phyloP scores from a whole-genome alignment of 2,888 invertebrate genomes.

The Patella pellucida region DNA sequence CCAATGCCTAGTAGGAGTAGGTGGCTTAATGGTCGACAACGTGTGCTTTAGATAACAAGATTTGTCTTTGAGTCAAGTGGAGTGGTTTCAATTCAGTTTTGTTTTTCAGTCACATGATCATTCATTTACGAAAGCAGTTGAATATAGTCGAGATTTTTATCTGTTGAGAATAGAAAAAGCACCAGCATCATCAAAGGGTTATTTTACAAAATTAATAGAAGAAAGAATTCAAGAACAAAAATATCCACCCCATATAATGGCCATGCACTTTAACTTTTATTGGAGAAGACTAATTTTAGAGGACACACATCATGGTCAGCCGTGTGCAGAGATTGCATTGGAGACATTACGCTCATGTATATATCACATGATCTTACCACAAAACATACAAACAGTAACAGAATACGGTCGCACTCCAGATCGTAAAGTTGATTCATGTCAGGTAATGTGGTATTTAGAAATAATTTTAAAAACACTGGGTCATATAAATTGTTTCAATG shows the following conservation, averaged over 20 bases:
- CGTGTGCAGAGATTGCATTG: slow-evolving; percentile 54
- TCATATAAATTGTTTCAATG: too few species aligned
- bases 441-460: background rate
- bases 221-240: slow-evolving; percentile 15
- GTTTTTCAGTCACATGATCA: slow-evolving; percentile 12
- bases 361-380: slow-evolving; percentile 59
- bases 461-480: too few species aligned
- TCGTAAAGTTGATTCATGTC: slow-evolving; percentile 18
- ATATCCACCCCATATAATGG: slow-evolving; percentile 47
- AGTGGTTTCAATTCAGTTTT: too few species aligned
- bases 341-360: slow-evolving; percentile 52
- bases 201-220: slow-evolving; percentile 13
- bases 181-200: slow-evolving; percentile 3
- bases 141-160: slow-evolving; percentile 57
- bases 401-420: slow-evolving; percentile 62
- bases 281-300: slow-evolving; percentile 62
- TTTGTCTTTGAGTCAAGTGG: too few species aligned
- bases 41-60: too few species aligned
- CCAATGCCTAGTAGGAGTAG: too few species aligned
- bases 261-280: slow-evolving; percentile 62
- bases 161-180: slow-evolving; percentile 21
- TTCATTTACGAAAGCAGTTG: slow-evolving; percentile 44
- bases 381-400: slow-evolving; percentile 48
- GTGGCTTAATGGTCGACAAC: too few species aligned
- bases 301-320: slow-evolving; percentile 46